Percentiles rank a stretch among this genome's conserved stretches.
Conservation (phyloP, 2,888 invertebrate species). For the Tanypteryx hageni region DNA sequence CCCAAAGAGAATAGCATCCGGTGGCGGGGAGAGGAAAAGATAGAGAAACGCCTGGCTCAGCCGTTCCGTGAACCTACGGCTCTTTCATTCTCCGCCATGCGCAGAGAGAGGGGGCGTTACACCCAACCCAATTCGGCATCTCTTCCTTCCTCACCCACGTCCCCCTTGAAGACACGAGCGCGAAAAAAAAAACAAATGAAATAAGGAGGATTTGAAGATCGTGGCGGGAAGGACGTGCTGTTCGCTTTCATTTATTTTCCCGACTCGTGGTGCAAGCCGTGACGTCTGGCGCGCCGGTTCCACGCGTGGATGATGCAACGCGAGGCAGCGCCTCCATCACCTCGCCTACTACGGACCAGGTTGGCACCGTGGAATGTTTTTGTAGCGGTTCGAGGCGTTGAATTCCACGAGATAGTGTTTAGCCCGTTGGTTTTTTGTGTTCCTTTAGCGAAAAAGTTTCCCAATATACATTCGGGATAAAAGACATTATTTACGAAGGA, state of each 20-base stretch:
- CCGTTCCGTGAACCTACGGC: neutral
- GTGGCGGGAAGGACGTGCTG: neutral
- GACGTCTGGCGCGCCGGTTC: neutral
- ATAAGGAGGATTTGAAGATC: neutral
- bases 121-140: slow-evolving; percentile 9
- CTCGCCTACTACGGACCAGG: neutral
- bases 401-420: too few species aligned
- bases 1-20: neutral
- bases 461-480: too few species aligned
- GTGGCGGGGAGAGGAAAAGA: neutral
- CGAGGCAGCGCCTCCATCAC: neutral
- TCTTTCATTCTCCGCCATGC: neutral
- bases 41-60: neutral
- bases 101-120: neutral
- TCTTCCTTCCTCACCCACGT: neutral
- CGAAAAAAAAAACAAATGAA: neutral
- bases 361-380: neutral
- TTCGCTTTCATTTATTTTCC: neutral
- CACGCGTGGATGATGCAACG: neutral
- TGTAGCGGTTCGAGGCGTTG: neutral
- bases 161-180: neutral
- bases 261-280: neutral
- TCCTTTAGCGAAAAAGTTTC: too few species aligned
- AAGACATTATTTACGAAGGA: too few species aligned
- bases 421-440: too few species aligned